Conservation (phyloP, 2,888 invertebrate species). For the Dysmachus trigonus region DNA sequence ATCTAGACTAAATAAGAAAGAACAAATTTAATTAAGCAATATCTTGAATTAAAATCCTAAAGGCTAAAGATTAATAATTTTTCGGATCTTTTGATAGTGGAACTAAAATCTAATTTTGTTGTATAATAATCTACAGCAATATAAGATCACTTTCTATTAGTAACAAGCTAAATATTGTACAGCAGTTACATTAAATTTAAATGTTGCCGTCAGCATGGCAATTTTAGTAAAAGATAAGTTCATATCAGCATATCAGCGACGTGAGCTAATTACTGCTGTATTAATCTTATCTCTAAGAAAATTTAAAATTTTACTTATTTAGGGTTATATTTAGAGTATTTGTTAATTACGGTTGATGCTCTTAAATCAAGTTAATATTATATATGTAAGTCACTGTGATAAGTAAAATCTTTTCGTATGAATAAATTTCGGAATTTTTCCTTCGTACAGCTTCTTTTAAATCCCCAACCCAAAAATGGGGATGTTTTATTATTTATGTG, state of each 20-base stretch:
- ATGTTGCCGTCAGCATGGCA: background rate
- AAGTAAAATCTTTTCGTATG: background rate
- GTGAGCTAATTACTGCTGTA: background rate
- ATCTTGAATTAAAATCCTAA: background rate
- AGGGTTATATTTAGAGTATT: background rate
- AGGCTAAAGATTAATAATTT: background rate
- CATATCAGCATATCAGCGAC: background rate
- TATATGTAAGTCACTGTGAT: background rate
- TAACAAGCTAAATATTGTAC: background rate
- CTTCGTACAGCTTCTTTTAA: background rate
- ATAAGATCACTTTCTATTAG: background rate
- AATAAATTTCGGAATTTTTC: background rate
- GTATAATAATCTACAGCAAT: background rate
- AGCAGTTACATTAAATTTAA: background rate
- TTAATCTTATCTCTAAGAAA: background rate
- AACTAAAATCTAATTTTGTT: background rate
- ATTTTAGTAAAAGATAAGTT: background rate
- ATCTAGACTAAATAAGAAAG: background rate
- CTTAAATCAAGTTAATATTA: background rate
- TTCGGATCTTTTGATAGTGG: background rate
- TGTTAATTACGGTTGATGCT: background rate
- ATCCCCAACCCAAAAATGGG: too few species aligned
- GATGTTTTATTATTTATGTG: too few species aligned
- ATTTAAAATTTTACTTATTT: background rate
- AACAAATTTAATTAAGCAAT: background rate